phyloP scores from a whole-genome alignment of 2,797 vertebrate species.

The Euthynnus affinis region DNA sequence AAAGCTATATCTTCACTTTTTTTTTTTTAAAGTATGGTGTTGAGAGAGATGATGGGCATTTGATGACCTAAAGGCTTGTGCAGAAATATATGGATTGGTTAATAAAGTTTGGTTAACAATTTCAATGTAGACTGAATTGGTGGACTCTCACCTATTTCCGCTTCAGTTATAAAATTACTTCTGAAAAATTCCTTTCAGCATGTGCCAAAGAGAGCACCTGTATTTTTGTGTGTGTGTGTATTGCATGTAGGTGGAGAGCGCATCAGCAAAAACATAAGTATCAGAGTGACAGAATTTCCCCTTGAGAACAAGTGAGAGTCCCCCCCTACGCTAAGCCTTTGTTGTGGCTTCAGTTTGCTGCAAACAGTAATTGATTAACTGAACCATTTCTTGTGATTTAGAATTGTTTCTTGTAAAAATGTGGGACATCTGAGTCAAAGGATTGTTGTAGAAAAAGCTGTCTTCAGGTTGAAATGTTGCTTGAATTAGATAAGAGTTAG shows the following conservation, averaged over 20 bases:
- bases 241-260: constrained; percentile 5
- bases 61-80: too few relatives aligned
- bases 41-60: too few relatives aligned
- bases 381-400: neutral
- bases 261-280: constrained; percentile 13
- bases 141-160: neutral
- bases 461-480: constrained; percentile 4
- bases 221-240: neutral
- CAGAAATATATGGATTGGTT: neutral
- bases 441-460: neutral
- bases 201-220: too few relatives aligned
- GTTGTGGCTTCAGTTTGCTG: neutral
- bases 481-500: neutral
- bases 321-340: neutral
- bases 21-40: too few relatives aligned
- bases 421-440: neutral
- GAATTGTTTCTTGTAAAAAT: constrained; percentile 30
- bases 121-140: neutral
- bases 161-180: neutral
- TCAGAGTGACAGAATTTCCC: constrained; percentile 15
- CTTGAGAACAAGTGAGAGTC: constrained; percentile 14
- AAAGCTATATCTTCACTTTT: too few relatives aligned
- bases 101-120: too few relatives aligned
- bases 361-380: neutral
- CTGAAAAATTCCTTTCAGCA: neutral